Percentiles rank a stretch among this genome's conserved stretches.
phyloP scores from a whole-genome alignment of 2,113 vertebrate species.

The Gnathonemus longibarbis region DNA sequence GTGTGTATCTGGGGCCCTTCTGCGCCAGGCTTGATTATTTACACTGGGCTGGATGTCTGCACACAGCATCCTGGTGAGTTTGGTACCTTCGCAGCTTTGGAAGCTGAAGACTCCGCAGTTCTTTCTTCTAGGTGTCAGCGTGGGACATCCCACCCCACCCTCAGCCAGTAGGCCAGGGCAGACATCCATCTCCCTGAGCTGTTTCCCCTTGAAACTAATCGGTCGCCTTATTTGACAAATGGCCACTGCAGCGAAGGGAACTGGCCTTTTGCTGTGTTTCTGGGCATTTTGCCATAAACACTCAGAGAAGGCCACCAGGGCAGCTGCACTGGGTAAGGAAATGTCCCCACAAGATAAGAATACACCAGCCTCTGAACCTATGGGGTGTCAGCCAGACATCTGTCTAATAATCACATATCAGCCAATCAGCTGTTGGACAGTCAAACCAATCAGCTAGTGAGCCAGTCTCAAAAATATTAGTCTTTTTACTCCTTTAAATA shows the following conservation, averaged over 20 bases:
- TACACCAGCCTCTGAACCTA: not conserved
- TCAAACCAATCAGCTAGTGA: not conserved
- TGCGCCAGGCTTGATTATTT: not conserved
- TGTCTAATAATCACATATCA: not conserved
- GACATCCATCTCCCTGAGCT: not conserved
- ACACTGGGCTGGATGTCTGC: not conserved
- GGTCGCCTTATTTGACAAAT: not conserved
- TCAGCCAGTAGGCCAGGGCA: not conserved
- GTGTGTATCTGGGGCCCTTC: not conserved
- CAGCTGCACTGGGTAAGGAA: not conserved
- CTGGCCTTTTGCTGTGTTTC: not conserved
- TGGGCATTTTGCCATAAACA: not conserved
- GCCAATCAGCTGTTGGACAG: not conserved
- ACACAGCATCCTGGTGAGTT: not conserved
- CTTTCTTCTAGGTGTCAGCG: not conserved
- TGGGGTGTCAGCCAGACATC: not conserved
- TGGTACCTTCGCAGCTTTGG: not conserved
- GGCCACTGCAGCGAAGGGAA: constrained; percentile 13
- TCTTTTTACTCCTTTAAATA: not conserved
- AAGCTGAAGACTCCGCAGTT: not conserved
- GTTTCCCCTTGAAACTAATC: not conserved
- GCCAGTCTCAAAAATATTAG: not conserved
- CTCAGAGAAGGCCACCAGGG: not conserved
- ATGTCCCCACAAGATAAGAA: not conserved
- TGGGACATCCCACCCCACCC: not conserved